These are phyloP conservation scores for Dromiciops gliroides DNA, from an alignment of 2,113 vertebrate species.

Conservation along the genomic window DNA sequence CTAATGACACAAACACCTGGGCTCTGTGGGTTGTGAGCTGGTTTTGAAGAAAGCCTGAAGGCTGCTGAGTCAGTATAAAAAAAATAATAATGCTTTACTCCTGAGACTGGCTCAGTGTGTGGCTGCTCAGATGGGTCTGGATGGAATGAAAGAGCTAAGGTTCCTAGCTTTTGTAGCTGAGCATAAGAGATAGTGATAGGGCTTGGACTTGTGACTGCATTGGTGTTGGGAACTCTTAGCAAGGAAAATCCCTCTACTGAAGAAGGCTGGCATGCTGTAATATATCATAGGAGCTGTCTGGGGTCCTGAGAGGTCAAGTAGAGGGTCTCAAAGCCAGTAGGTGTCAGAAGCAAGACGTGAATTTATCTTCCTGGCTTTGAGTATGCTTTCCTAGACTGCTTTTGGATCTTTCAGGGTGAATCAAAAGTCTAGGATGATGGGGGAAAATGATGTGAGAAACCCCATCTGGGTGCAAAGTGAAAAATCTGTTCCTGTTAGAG, in stretches of 20 bases:
- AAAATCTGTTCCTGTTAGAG: not conserved
- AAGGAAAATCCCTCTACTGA: not conserved
- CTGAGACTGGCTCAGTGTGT: not conserved
- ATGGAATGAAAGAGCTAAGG: conserved; percentile 52
- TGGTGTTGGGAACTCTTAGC: not conserved
- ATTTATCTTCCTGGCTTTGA: not conserved
- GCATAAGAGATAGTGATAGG: conserved; percentile 2
- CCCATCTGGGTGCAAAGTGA: not conserved
- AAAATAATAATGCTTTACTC: not conserved
- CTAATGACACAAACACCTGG: conserved; percentile 14
- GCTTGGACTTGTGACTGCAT: not conserved
- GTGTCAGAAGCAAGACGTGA: not conserved
- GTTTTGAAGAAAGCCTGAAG: not conserved
- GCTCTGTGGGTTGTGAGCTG: conserved; percentile 40
- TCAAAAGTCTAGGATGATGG: not conserved
- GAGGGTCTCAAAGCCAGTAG: not conserved
- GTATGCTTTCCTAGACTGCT: not conserved
- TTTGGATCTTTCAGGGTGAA: not conserved
- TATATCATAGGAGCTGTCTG: not conserved
- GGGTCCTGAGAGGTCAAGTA: not conserved
- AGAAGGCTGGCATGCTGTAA: not conserved
- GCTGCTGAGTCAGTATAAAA: not conserved
- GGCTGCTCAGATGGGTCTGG: not conserved
- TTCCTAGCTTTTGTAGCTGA: conserved; percentile 7
- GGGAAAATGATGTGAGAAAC: conserved; percentile 35